Evolutionary conservation across 2,113 vertebrate genomes (phyloP).

Genomic region (Micromys minutus): DNA sequence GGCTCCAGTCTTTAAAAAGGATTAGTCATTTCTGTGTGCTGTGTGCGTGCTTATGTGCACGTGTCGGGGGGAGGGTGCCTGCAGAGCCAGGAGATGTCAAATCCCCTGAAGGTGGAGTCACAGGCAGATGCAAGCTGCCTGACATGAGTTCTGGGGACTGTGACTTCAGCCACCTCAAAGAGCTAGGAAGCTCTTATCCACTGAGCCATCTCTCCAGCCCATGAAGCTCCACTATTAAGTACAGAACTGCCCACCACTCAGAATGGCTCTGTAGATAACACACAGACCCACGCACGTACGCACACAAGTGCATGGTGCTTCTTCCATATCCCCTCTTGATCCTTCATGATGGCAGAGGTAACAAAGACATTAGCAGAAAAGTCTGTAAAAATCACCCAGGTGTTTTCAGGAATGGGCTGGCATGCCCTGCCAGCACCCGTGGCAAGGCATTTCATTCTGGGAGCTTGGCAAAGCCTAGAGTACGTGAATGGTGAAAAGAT

Average conservation of each 20-base stretch:
- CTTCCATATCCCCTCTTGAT: background rate
- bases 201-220: background rate
- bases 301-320: background rate
- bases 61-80: too few species aligned
- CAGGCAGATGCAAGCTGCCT: background rate
- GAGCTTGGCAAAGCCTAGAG: slow-evolving; percentile 33
- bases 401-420: slow-evolving; percentile 10
- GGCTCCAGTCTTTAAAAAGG: background rate
- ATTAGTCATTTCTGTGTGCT: background rate
- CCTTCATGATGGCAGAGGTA: background rate
- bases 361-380: slow-evolving; percentile 50
- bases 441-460: slow-evolving; percentile 1
- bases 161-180: background rate
- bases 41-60: background rate
- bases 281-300: background rate
- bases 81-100: background rate
- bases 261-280: background rate
- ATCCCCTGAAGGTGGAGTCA: background rate
- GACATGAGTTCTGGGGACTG: background rate
- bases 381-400: slow-evolving; percentile 12
- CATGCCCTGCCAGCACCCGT: background rate
- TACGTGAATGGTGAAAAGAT: background rate
- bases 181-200: background rate
- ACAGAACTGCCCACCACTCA: background rate
- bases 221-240: background rate